Percentiles rank a stretch among this genome's conserved stretches.
phyloP scores from a whole-genome alignment of 2,113 vertebrate species.

The Zosterops japonicus region DNA sequence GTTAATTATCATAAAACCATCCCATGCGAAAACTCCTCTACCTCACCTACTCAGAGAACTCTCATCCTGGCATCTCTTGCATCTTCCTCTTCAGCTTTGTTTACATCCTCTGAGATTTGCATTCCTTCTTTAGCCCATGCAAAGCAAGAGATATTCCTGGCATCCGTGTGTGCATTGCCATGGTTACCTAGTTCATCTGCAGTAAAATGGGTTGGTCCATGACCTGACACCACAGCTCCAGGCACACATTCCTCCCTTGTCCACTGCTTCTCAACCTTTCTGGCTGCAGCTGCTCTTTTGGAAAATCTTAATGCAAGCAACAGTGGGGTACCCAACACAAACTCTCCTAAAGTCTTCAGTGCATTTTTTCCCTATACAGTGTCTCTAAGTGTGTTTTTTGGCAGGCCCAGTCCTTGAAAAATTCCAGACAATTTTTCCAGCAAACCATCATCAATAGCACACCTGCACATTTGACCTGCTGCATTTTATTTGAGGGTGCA shows the following conservation, averaged over 20 bases:
- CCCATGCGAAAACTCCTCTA: neutral
- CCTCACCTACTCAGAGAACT: neutral
- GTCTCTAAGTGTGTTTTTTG: neutral
- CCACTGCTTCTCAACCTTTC: neutral
- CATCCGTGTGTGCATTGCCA: neutral
- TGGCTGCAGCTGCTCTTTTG: fast-evolving
- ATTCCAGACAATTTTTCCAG: neutral
- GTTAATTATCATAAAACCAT: neutral
- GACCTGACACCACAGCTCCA: neutral
- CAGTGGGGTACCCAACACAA: neutral
- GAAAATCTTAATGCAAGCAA: neutral
- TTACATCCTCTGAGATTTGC: slow-evolving; percentile 30
- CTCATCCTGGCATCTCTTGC: neutral
- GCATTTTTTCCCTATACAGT: neutral
- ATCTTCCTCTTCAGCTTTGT: neutral
- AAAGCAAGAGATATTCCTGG: slow-evolving; percentile 35
- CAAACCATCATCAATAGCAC: neutral
- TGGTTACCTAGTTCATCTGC: slow-evolving; percentile 48
- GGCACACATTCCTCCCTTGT: neutral
- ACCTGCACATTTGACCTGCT: neutral
- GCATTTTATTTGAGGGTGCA: neutral
- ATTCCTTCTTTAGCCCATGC: slow-evolving; percentile 25
- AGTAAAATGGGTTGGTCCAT: neutral
- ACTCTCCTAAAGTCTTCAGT: neutral
- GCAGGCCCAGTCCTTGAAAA: neutral